Evolutionary conservation across 2,113 vertebrate genomes (phyloP).

Genomic region (Pyrgilauda ruficollis): DNA sequence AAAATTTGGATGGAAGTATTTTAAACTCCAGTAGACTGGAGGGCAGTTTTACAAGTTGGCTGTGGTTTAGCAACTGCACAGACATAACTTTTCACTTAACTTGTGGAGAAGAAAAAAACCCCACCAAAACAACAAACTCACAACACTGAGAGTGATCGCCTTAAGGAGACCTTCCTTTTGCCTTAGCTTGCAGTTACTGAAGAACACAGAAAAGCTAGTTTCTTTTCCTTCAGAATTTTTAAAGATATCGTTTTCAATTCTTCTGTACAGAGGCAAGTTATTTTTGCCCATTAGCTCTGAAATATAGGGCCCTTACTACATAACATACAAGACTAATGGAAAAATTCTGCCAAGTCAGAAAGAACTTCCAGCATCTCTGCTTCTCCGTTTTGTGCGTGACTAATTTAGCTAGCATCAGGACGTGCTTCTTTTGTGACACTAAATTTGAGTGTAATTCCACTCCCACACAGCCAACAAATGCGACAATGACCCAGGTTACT

Average conservation of each 20-base stretch:
- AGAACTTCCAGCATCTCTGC: background rate
- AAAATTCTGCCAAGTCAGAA: background rate
- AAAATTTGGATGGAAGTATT: background rate
- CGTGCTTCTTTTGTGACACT: fast-evolving
- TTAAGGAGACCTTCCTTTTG: background rate
- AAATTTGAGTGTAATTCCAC: background rate
- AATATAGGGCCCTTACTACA: background rate
- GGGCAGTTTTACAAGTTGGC: background rate
- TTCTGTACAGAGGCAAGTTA: background rate
- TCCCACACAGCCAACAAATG: background rate
- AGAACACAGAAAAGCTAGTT: background rate
- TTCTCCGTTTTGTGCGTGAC: background rate
- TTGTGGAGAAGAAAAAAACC: background rate
- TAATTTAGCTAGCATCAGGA: background rate
- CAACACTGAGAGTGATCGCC: background rate
- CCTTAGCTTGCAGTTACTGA: background rate
- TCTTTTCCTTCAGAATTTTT: background rate
- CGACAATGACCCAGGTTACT: background rate
- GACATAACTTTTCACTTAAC: background rate
- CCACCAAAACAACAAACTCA: background rate
- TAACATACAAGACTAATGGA: background rate
- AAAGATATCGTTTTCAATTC: background rate
- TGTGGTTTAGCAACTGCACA: background rate
- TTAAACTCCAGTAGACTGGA: background rate
- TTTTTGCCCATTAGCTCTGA: background rate